A percentile compares a stretch with the other conserved stretches of the same genome.
Evolutionary conservation across 2,113 vertebrate genomes (phyloP).

Genomic region (Megalops atlanticus): DNA sequence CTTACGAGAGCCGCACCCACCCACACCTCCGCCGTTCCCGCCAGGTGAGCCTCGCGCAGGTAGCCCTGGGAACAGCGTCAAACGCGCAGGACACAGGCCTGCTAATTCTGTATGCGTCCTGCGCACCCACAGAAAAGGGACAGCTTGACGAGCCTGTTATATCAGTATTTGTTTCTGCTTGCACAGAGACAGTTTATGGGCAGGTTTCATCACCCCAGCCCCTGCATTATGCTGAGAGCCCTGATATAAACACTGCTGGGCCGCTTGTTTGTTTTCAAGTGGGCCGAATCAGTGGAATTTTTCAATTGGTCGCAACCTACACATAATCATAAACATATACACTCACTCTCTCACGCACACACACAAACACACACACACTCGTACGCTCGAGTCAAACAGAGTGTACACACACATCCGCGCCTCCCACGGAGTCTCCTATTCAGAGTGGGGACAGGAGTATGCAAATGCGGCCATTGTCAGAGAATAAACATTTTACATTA

Average conservation of each 20-base stretch:
- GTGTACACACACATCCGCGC: neutral
- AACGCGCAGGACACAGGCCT: neutral
- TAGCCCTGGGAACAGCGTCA: neutral
- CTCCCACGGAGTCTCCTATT: conserved; percentile 49
- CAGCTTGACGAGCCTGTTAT: conserved; percentile 17
- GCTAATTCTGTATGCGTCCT: neutral
- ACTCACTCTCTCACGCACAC: conserved; percentile 20
- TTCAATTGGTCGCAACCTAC: conserved; percentile 52
- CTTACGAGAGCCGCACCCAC: neutral
- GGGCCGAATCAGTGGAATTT: conserved; percentile 67
- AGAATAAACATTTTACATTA: conserved; percentile 48
- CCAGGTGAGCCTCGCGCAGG: neutral
- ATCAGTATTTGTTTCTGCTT: conserved; percentile 8
- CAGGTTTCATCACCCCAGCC: conserved; percentile 13
- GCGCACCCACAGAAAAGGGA: neutral
- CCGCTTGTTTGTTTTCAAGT: conserved; percentile 64
- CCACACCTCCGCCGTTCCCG: neutral
- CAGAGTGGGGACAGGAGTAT: conserved; percentile 48
- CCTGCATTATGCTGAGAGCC: conserved; percentile 59
- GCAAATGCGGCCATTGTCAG: conserved; percentile 48
- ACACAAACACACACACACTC: conserved; percentile 34
- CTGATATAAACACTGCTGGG: conserved; percentile 58
- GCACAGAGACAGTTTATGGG: neutral
- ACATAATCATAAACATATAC: conserved; percentile 38
- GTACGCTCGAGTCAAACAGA: conserved; percentile 29